These are phyloP conservation scores for Arizona elegans DNA, from an alignment of 2,113 vertebrate genomes.

Conservation along the genomic window DNA sequence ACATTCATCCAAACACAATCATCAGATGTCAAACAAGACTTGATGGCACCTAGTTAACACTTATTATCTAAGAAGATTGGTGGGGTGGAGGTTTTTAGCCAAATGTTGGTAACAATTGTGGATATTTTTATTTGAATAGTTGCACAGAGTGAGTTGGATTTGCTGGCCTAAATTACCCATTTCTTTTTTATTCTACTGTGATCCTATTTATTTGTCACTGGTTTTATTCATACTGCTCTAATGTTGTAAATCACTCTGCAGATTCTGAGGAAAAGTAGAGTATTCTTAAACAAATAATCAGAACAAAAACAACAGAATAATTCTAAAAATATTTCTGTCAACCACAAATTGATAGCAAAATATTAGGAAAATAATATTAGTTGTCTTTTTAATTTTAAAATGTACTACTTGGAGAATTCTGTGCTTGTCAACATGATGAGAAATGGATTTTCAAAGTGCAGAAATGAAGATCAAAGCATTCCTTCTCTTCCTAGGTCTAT, in stretches of 20 bases:
- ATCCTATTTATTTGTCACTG: background rate
- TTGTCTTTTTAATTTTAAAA: conserved; percentile 13
- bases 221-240: background rate
- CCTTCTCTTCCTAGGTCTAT: conserved; percentile 61
- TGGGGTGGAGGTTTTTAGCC: background rate
- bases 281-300: background rate
- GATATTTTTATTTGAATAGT: background rate
- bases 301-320: background rate
- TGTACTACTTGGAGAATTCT: background rate
- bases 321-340: background rate
- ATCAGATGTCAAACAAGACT: background rate
- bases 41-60: background rate
- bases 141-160: background rate
- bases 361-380: background rate
- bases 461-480: conserved; percentile 47
- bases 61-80: background rate
- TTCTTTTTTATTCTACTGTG: background rate
- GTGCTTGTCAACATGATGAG: background rate
- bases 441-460: background rate
- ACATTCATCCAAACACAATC: background rate
- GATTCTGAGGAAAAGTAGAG: background rate
- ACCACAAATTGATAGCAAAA: background rate
- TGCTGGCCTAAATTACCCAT: background rate
- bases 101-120: background rate
- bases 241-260: background rate